These are phyloP conservation scores for Tolmerus cingulatus DNA, from an alignment of 2,888 invertebrate species.

Conservation along the genomic window DNA sequence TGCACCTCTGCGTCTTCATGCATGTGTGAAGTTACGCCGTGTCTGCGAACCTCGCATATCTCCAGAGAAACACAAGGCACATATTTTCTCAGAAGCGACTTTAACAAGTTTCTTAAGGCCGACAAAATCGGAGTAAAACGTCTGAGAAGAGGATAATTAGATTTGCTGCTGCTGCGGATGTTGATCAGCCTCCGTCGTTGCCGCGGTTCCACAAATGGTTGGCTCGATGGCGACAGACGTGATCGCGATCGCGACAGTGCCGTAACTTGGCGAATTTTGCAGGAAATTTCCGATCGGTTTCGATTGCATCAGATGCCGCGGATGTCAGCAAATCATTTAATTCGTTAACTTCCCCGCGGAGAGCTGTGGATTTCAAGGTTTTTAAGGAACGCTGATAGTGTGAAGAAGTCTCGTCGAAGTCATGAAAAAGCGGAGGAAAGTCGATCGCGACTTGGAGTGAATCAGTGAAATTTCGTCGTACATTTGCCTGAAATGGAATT, in stretches of 20 bases:
- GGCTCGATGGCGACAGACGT: conserved; percentile 5
- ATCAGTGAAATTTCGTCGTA: conserved; percentile 10
- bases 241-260: conserved; percentile 8
- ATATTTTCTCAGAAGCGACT: background rate
- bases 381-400: background rate
- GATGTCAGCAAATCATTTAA: background rate
- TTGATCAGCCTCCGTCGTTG: background rate
- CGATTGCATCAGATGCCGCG: background rate
- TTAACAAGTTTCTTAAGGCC: conserved; percentile 30
- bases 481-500: background rate
- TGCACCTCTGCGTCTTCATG: background rate
- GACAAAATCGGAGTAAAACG: conserved; percentile 17
- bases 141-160: conserved; percentile 24
- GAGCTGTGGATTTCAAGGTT: background rate
- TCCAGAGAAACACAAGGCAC: background rate
- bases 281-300: background rate
- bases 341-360: background rate
- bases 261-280: background rate
- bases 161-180: conserved; percentile 5
- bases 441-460: background rate
- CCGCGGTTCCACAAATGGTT: background rate
- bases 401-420: conserved; percentile 1
- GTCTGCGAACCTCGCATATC: background rate
- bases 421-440: conserved; percentile 37
- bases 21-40: background rate